Conservation (phyloP, 1,140 invertebrate genomes). For the Aphidius gifuensis region DNA sequence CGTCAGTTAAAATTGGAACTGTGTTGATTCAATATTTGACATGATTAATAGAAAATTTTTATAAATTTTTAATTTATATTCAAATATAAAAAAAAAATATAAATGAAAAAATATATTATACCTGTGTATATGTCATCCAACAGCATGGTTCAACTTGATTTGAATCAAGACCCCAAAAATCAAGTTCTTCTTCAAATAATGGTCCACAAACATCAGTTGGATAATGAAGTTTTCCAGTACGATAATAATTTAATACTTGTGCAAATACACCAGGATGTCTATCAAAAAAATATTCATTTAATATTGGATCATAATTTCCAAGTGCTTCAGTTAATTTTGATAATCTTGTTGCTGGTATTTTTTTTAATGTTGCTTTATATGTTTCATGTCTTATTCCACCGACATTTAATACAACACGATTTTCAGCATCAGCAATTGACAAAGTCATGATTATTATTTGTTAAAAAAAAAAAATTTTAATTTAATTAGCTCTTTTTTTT, state of each 20-base stretch:
- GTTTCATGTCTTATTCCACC: slow-evolving; percentile 97
- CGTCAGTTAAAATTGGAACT: no score
- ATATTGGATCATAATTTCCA: slow-evolving; percentile 92
- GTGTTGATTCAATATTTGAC: no score
- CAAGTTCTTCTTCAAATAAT: slow-evolving; percentile 94
- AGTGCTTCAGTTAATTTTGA: slow-evolving; percentile 86
- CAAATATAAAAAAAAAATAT: not conserved
- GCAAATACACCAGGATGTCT: slow-evolving; percentile 97
- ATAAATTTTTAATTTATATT: no score
- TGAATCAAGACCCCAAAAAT: slow-evolving; percentile 94
- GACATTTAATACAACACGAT: slow-evolving; percentile 97
- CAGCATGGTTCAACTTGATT: slow-evolving; percentile 97
- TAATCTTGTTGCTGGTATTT: slow-evolving; percentile 89
- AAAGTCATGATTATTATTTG: slow-evolving; percentile 47
- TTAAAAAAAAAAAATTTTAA: not conserved
- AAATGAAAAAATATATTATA: slow-evolving; percentile 42
- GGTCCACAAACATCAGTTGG: slow-evolving; percentile 97
- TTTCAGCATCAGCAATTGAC: slow-evolving; percentile 51
- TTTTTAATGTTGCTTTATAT: slow-evolving; percentile 89
- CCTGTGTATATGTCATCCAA: slow-evolving; percentile 99
- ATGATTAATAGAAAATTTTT: no score
- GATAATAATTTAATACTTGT: slow-evolving; percentile 88
- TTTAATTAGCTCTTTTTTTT: not conserved
- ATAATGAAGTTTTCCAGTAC: slow-evolving; percentile 97
- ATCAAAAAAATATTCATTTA: slow-evolving; percentile 99